These are phyloP conservation scores for Yponomeuta evonymella DNA, from an alignment of 2,888 invertebrate species.

Conservation along the genomic window DNA sequence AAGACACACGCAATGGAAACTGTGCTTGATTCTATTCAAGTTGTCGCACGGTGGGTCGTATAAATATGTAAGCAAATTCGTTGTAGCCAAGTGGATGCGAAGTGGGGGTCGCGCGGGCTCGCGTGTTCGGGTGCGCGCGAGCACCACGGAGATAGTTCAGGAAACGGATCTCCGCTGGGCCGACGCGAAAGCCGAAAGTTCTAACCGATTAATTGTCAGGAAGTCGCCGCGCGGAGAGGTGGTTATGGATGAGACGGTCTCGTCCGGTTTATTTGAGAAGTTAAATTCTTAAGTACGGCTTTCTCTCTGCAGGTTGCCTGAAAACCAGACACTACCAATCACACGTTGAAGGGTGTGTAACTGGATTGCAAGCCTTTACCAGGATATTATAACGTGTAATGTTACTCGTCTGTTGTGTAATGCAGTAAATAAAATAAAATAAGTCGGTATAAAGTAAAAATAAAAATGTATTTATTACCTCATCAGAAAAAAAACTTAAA, in stretches of 20 bases:
- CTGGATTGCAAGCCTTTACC: no score
- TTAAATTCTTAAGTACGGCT: background rate
- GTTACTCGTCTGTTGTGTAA: no score
- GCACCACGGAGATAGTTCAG: conserved; percentile 30
- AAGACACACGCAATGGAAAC: conserved; percentile 3
- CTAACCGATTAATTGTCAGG: conserved; percentile 45
- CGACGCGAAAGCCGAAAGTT: conserved; percentile 60
- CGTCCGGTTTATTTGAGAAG: background rate
- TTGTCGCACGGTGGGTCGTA: background rate
- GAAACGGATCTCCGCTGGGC: conserved; percentile 47
- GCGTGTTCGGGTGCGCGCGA: background rate
- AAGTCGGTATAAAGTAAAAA: no score
- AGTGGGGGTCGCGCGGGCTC: conserved; percentile 6
- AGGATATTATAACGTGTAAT: no score
- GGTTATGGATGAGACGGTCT: background rate
- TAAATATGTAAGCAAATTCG: conserved; percentile 14
- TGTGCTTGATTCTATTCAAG: conserved; percentile 11
- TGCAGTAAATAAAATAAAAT: no score
- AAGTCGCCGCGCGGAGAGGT: conserved; percentile 32
- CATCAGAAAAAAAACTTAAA: no score
- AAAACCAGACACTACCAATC: background rate
- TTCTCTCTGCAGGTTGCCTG: background rate
- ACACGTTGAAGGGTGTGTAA: no score
- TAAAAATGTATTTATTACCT: no score
- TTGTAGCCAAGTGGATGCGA: background rate